Base-by-base conservation (phyloP, 2,888 invertebrate species). In the Piscicola geometra region DNA sequence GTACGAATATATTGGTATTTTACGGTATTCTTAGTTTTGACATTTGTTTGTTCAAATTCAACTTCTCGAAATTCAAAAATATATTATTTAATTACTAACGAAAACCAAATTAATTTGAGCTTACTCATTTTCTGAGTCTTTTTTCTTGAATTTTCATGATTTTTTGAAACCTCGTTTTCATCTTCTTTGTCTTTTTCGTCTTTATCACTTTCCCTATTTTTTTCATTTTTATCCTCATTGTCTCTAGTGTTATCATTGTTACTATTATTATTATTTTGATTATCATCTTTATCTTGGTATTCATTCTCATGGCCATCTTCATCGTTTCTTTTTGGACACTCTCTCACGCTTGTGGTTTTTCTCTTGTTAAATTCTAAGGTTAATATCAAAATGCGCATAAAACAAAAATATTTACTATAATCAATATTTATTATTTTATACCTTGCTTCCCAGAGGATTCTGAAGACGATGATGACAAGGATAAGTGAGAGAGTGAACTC, bases 151-250 rank as follows among this genome's bases (percentile, higher is more conserved):
- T 47, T 50, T 21, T 25, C 67, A 15, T 75, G n/a, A n/a, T n/a
- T n/a, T n/a, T n/a, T n/a, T 47, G 1, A 30, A 66, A 30, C 67
- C 33, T 35, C 33, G 9, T 52, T 47, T n/a, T 56, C 71, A 52
- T 71, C 71, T 12, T 33, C 64, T 28, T 25, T 28, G 28, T 36
- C 35, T 9, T 64, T 66, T 30, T 64, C 32, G 3, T 75, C 32
- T 28, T 68, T 47, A 68, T 68, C 75, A 25, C 25, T 21, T 35
- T 67, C 47, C 25, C 60, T 32, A 66, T 75, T 50, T 36, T 75
- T 50, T 28, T 73, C 66, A 66, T 64, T 35, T 52, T 64, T 28
- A 30, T 33, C 60, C 60, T 73, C 74, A 75, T 50, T 32, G 56
- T 67, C 64, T 2, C 60, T 47, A 12, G 15, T 41, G 60, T 72